Conservation (phyloP, 1,140 invertebrate genomes). For the Heliconius eleuchia region DNA sequence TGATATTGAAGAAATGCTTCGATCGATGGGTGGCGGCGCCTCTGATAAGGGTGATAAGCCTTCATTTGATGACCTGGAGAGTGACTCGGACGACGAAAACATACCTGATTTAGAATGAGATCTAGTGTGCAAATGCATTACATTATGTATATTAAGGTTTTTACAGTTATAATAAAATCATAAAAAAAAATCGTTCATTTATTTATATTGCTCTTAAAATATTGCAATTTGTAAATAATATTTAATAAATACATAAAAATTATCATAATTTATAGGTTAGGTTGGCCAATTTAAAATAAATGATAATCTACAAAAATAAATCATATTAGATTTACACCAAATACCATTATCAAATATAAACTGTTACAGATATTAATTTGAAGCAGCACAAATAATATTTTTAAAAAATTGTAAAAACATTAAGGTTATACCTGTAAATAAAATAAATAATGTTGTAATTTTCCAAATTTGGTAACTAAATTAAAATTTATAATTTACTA, state of each 20-base stretch:
- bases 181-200: constrained; percentile 35
- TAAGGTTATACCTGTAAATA: too few species aligned
- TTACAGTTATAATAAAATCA: constrained; percentile 77
- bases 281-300: not conserved
- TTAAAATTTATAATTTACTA: too few species aligned
- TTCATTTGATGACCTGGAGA: constrained; percentile 72
- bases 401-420: too few species aligned
- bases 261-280: constrained; percentile 14
- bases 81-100: constrained; percentile 76
- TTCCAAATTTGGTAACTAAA: too few species aligned
- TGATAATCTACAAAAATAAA: too few species aligned
- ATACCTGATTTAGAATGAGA: constrained; percentile 76
- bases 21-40: constrained; percentile 60
- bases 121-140: constrained; percentile 59
- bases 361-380: too few species aligned
- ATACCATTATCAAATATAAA: too few species aligned
- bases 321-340: too few species aligned
- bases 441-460: too few species aligned
- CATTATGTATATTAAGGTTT: constrained; percentile 77
- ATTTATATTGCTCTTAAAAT: not conserved
- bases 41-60: constrained; percentile 67
- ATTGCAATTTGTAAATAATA: not conserved
- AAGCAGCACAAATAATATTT: too few species aligned
- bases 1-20: constrained; percentile 67
- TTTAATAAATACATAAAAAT: not conserved